Percentiles rank a stretch among this genome's conserved stretches.
Conservation (phyloP, 2,797 vertebrate species). For the Brotula barbata region DNA sequence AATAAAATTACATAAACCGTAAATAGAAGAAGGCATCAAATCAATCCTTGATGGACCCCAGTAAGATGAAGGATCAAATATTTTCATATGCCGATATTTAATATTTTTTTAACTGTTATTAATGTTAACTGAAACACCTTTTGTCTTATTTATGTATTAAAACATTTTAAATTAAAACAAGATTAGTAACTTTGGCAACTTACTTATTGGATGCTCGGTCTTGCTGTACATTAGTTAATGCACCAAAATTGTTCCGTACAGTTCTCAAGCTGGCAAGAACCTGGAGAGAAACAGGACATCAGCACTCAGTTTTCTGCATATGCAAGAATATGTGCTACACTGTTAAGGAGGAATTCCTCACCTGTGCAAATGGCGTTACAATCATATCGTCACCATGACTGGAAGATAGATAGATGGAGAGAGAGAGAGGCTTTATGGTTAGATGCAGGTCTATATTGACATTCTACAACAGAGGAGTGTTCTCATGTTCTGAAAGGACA, state of each 20-base stretch:
- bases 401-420: slow-evolving; percentile 68
- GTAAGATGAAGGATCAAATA: slow-evolving; percentile 5
- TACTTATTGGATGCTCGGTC: slow-evolving; percentile 93
- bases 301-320: background rate
- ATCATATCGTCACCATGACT: slow-evolving; percentile 99
- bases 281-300: slow-evolving; percentile 67
- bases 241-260: slow-evolving; percentile 98
- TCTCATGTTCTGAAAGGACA: too few relatives aligned
- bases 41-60: too few relatives aligned
- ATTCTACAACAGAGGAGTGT: slow-evolving; percentile 19
- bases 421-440: slow-evolving; percentile 18
- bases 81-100: background rate
- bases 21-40: background rate
- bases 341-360: slow-evolving; percentile 59
- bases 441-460: slow-evolving; percentile 21
- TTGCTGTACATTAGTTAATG: slow-evolving; percentile 96
- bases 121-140: too few relatives aligned
- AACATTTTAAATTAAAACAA: background rate
- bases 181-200: slow-evolving; percentile 58
- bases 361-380: slow-evolving; percentile 99
- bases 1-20: too few relatives aligned
- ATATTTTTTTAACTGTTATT: too few relatives aligned
- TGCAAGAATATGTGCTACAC: background rate
- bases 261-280: slow-evolving; percentile 97
- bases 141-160: background rate